These are phyloP conservation scores for Poeciliopsis gracilis DNA, from an alignment of 2,797 vertebrate genomes.

Conservation along the genomic window DNA sequence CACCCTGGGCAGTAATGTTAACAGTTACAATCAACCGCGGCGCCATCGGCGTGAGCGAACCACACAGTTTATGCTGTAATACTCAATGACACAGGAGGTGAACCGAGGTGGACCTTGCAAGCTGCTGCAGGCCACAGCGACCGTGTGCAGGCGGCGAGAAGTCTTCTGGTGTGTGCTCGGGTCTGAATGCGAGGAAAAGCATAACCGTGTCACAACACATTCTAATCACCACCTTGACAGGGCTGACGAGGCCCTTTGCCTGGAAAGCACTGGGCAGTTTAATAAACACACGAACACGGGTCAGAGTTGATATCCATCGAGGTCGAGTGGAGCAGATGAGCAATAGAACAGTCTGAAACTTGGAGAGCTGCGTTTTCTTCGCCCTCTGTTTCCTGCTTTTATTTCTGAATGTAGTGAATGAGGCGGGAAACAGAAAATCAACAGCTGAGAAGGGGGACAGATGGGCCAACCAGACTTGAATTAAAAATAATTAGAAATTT, in stretches of 20 bases:
- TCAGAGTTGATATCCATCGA: slow-evolving; percentile 15
- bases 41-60: slow-evolving; percentile 28
- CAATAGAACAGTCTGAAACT: slow-evolving; percentile 38
- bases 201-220: slow-evolving; percentile 60
- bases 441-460: slow-evolving; percentile 24
- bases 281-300: not conserved
- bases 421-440: not conserved
- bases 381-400: not conserved
- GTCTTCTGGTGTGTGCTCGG: slow-evolving; percentile 23
- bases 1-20: slow-evolving; percentile 46
- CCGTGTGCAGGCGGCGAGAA: slow-evolving; percentile 34
- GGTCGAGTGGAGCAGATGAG: slow-evolving; percentile 33
- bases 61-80: slow-evolving; percentile 65
- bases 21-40: slow-evolving; percentile 55
- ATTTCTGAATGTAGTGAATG: not conserved
- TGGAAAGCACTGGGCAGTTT: slow-evolving; percentile 36
- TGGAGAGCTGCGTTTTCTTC: slow-evolving; percentile 9
- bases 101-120: slow-evolving; percentile 64
- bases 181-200: slow-evolving; percentile 39
- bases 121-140: slow-evolving; percentile 68
- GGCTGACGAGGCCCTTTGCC: slow-evolving; percentile 35
- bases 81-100: slow-evolving; percentile 71
- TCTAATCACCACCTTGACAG: slow-evolving; percentile 62
- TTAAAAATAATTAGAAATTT: slow-evolving; percentile 12
- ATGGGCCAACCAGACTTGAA: slow-evolving; percentile 15